These are phyloP conservation scores for Takifugu ocellatus DNA, from an alignment of 2,797 vertebrate genomes.

Conservation along the genomic window DNA sequence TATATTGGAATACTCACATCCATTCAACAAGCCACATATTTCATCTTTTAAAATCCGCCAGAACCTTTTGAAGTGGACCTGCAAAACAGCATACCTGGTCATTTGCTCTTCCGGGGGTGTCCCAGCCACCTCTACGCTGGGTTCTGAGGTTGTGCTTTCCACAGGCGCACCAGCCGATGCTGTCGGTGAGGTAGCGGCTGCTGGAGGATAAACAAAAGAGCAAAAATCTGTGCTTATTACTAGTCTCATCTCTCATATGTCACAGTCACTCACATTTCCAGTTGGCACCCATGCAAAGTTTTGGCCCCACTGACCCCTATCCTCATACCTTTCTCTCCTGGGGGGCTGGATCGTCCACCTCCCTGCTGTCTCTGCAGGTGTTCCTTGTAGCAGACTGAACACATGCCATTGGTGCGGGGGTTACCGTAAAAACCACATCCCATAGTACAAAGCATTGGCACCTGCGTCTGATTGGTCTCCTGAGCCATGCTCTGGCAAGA, in stretches of 20 bases:
- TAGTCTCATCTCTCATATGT: conserved; percentile 40
- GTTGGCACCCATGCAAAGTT: background rate
- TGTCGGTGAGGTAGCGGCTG: conserved; percentile 75
- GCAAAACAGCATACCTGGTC: conserved; percentile 71
- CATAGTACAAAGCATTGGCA: conserved; percentile 88
- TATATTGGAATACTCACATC: too few species aligned
- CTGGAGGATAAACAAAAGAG: conserved; percentile 23
- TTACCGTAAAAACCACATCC: conserved; percentile 92
- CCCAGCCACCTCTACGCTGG: conserved; percentile 66
- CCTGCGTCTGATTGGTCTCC: conserved; percentile 91
- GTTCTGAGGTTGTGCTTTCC: conserved; percentile 69
- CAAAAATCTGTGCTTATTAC: too few species aligned
- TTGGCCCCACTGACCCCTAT: conserved; percentile 19
- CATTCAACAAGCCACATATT: too few species aligned
- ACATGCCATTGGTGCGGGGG: conserved; percentile 90
- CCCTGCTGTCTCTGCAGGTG: conserved; percentile 89
- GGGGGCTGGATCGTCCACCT: conserved; percentile 83
- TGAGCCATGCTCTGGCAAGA: conserved; percentile 83
- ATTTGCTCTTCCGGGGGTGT: conserved; percentile 76
- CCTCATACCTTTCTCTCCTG: conserved; percentile 80
- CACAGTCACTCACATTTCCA: conserved; percentile 41
- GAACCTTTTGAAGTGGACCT: background rate
- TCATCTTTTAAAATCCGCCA: too few species aligned
- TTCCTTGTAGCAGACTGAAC: conserved; percentile 91
- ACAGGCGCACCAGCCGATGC: conserved; percentile 63